Evolutionary conservation across 2,797 vertebrate species (phyloP), one percentile per base, ranked within the genome.

Genomic region (Chelmon rostratus): DNA sequence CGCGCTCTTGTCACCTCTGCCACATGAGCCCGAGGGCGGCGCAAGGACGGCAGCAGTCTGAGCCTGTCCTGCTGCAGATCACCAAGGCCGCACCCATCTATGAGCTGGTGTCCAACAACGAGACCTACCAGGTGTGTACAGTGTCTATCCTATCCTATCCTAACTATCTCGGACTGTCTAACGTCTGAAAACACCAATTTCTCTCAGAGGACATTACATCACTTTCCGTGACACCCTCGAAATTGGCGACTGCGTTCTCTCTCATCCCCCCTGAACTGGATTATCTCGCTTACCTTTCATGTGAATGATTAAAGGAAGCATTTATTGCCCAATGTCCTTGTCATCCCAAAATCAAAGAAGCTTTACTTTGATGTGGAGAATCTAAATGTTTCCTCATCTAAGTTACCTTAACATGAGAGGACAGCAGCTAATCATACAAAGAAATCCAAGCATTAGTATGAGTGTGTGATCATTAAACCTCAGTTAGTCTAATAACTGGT

Each of bases 51-150:
- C 90, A 92, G 58, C 94, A 95, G 0, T 94, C 96, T 0, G 97
- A 98, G 63, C 98, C 98, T 0, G 96, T 99, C 40, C 95, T 99
- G 74, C 94, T 99, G 83, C 97, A 98, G 85, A 97, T 99, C 88
- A 98, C 97, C 80, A 98, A 98, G 80, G 96, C 98, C 0, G 93
- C 96, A 0, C 98, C 98, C 5, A 95, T 99, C 90, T 99, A 98
- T 2, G 98, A 99, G 63, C 90, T 99, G 85, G 97, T 99, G 86
- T 97, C 97, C 91, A 98, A 98, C 96, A 97, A 97, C 21, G 97
- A 98, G 88, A 99, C 98, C 6, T 98, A 97, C 90, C 96, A 97
- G 97, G 98, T 99, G 78, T 19, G 90, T 82, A 19, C 16, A 0
- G 3, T n/a, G 38, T 35, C 56, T 38, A 9, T 40, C 33, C 13